Evolutionary conservation across 1,140 invertebrate genomes (phyloP).

Genomic region (Magallana gigas): DNA sequence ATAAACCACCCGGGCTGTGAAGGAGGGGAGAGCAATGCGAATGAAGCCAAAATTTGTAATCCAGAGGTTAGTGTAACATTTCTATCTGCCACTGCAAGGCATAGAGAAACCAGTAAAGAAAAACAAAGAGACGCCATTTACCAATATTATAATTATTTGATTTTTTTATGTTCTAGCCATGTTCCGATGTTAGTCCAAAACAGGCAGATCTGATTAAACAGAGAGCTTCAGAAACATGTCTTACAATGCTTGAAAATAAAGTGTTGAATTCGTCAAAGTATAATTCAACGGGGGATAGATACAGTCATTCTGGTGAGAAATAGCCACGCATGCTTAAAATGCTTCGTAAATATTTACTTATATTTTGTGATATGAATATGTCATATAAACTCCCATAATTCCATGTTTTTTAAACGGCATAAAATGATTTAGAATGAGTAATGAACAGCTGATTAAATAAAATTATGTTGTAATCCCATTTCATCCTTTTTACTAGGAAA

Average conservation of each 20-base stretch:
- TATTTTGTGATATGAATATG: too few species aligned
- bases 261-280: not conserved
- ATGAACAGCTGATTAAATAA: too few species aligned
- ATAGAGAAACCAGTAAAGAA: not conserved
- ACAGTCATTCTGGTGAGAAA: not conserved
- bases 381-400: too few species aligned
- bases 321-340: too few species aligned
- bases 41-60: not conserved
- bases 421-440: too few species aligned
- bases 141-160: not conserved
- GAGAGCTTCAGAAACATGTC: conserved; percentile 26
- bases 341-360: too few species aligned
- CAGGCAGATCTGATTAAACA: not conserved
- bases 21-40: not conserved
- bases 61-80: not conserved
- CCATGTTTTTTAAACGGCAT: too few species aligned
- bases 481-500: too few species aligned
- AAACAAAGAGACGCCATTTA: not conserved
- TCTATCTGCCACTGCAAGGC: not conserved
- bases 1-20: not conserved
- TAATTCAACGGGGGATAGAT: not conserved
- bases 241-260: not conserved
- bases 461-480: too few species aligned
- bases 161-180: not conserved
- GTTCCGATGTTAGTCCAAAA: conserved; percentile 12